These are phyloP conservation scores for Caenorhabditis brenneri DNA, from an alignment of 1,140 invertebrate genomes.

Conservation along the genomic window DNA sequence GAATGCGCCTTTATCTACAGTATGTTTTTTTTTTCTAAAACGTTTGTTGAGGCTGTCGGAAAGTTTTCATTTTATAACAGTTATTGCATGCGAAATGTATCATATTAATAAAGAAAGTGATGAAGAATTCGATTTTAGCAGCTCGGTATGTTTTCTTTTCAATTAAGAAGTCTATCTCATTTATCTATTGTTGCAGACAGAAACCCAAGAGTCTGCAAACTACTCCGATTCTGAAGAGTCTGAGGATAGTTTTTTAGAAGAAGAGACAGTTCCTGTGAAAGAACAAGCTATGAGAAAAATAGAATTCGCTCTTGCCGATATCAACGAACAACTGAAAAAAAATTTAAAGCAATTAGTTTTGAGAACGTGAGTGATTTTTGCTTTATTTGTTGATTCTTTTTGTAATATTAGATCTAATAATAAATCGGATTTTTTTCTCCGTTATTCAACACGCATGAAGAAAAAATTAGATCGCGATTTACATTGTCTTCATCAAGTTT, in stretches of 20 bases:
- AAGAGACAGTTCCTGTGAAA: background rate
- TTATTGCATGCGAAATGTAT: too few relatives aligned
- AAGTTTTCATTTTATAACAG: too few relatives aligned
- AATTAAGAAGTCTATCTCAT: too few relatives aligned
- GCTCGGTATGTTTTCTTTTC: too few relatives aligned
- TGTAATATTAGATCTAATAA: background rate
- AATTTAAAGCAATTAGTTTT: background rate
- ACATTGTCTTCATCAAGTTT: constrained; percentile 2
- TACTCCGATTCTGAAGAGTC: background rate
- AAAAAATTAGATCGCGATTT: constrained; percentile 13
- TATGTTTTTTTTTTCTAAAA: too few relatives aligned
- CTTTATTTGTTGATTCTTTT: background rate
- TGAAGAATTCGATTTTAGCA: too few relatives aligned
- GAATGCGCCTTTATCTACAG: too few relatives aligned
- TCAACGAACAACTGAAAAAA: background rate
- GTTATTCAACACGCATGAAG: background rate
- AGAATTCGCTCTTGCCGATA: constrained; percentile 11
- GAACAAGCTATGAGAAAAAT: constrained; percentile 5
- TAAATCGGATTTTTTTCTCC: background rate
- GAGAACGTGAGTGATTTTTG: background rate
- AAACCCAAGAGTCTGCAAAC: background rate
- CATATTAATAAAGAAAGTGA: too few relatives aligned
- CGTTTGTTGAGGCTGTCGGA: too few relatives aligned
- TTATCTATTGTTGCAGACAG: too few relatives aligned
- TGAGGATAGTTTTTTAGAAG: background rate